Evolutionary conservation across 2,113 vertebrate species (phyloP).

Genomic region (Arvicanthis niloticus): DNA sequence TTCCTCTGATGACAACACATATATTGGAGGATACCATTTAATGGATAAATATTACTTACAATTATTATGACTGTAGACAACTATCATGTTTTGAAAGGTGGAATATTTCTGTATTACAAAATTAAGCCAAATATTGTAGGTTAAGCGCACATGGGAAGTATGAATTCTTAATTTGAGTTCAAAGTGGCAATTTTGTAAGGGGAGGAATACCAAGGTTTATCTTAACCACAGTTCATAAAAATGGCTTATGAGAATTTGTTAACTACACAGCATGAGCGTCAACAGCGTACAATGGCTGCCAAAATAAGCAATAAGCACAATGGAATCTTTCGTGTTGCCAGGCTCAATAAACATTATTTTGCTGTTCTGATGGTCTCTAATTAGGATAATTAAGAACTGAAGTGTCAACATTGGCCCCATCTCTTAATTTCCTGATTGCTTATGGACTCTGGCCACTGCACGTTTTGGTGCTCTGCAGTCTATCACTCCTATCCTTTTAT

Average conservation of each 20-base stretch:
- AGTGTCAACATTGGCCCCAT: constrained; percentile 80
- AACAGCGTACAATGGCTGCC: constrained; percentile 73
- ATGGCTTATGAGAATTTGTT: constrained; percentile 77
- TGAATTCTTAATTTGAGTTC: constrained; percentile 30
- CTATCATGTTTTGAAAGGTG: neutral
- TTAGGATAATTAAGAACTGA: constrained; percentile 82
- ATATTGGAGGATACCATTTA: neutral
- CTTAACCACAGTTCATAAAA: constrained; percentile 62
- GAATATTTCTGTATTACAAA: neutral
- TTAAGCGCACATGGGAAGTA: neutral
- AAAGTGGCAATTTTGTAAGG: constrained; percentile 51
- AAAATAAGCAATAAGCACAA: constrained; percentile 79
- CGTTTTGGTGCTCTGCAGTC: constrained; percentile 42
- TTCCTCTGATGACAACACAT: neutral
- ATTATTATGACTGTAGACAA: neutral
- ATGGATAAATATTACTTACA: constrained; percentile 10
- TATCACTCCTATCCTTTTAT: neutral
- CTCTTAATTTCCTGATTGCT: constrained; percentile 76
- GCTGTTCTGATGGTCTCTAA: constrained; percentile 78
- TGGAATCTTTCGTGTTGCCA: constrained; percentile 77
- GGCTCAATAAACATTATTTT: constrained; percentile 82
- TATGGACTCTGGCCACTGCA: constrained; percentile 65
- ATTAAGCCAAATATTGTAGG: constrained; percentile 8
- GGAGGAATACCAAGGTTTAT: neutral
- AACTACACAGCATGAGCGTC: constrained; percentile 58